These are phyloP conservation scores for Leptosomus discolor DNA, from an alignment of 2,113 vertebrate genomes.

Conservation along the genomic window DNA sequence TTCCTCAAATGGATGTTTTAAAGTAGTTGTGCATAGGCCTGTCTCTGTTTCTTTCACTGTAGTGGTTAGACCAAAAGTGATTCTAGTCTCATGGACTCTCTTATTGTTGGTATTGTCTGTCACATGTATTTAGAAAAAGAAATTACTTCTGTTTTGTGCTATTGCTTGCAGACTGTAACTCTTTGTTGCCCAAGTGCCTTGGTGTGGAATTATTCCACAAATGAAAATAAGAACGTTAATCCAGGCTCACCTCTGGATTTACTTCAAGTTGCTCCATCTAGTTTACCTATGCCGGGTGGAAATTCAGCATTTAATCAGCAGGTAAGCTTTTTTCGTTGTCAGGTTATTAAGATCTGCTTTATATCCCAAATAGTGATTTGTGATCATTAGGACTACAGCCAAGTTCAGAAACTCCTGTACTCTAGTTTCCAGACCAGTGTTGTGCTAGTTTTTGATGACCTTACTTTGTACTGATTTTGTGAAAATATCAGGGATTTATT, in stretches of 20 bases:
- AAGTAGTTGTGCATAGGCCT: neutral
- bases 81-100: neutral
- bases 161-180: conserved; percentile 73
- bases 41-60: neutral
- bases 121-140: neutral
- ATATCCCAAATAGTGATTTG: neutral
- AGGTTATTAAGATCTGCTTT: neutral
- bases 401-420: neutral
- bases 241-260: conserved; percentile 80
- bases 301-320: conserved; percentile 79
- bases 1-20: neutral
- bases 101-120: neutral
- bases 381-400: neutral
- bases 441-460: neutral
- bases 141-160: neutral
- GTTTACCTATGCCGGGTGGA: conserved; percentile 79
- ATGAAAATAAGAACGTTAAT: conserved; percentile 71
- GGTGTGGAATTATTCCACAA: conserved; percentile 82
- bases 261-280: conserved; percentile 77
- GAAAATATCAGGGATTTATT: neutral
- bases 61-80: neutral
- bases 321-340: conserved; percentile 24
- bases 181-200: conserved; percentile 85
- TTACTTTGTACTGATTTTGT: neutral
- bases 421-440: neutral